Evolutionary conservation across 2,113 vertebrate genomes (phyloP).

Genomic region (Cyphomyrus discorhynchus): DNA sequence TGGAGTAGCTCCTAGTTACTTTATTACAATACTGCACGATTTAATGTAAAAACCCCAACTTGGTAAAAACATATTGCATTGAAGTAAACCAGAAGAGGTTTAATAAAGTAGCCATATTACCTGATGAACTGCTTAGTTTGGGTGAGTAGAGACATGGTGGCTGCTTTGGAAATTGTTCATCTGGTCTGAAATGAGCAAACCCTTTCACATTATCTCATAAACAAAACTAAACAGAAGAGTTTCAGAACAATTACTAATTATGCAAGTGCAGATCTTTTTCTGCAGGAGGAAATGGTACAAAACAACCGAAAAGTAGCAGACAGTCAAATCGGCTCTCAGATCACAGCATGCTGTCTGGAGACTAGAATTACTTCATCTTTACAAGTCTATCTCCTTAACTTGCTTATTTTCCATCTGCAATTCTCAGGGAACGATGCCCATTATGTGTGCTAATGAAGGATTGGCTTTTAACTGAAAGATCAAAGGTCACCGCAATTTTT

Average conservation of each 20-base stretch:
- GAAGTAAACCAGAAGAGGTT: neutral
- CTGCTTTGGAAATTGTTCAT: neutral
- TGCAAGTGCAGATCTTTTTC: neutral
- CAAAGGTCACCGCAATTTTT: neutral
- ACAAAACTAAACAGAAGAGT: neutral
- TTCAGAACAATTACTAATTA: neutral
- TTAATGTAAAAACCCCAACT: neutral
- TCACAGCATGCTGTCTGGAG: neutral
- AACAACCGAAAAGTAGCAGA: neutral
- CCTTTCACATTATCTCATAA: neutral
- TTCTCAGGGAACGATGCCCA: neutral
- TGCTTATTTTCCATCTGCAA: neutral
- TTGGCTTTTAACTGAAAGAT: neutral
- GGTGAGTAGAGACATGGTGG: neutral
- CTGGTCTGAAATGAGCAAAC: neutral
- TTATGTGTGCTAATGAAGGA: neutral
- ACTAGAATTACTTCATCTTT: neutral
- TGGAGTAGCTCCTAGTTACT: neutral
- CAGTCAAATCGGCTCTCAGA: neutral
- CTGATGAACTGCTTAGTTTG: neutral
- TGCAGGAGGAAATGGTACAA: neutral
- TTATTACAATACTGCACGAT: neutral
- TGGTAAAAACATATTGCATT: neutral
- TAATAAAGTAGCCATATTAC: neutral
- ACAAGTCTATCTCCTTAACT: neutral